phyloP scores from a whole-genome alignment of 1,140 invertebrate genomes.

The Epicauta chinensis region DNA sequence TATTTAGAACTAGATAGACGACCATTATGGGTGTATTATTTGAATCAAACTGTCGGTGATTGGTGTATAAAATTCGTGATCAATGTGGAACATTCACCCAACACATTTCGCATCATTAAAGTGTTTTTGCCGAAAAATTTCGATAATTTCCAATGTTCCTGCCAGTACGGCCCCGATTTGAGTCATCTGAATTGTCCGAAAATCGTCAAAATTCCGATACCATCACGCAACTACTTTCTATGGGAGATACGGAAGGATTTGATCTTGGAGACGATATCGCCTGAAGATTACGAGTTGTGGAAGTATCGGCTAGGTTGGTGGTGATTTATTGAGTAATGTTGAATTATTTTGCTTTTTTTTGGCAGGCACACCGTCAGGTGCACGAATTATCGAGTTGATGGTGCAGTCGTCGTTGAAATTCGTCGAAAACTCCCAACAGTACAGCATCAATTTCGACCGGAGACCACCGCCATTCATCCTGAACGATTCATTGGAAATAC shows the following conservation, averaged over 20 bases:
- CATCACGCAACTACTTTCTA: conserved; percentile 25
- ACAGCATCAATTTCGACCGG: too few relatives aligned
- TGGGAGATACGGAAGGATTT: conserved; percentile 23
- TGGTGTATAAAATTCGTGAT: conserved; percentile 27
- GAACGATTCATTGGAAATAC: too few relatives aligned
- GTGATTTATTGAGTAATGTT: too few relatives aligned
- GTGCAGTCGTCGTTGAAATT: conserved; percentile 19
- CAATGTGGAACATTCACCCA: background rate
- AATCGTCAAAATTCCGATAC: conserved; percentile 22
- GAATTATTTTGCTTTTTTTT: too few relatives aligned
- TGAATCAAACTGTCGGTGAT: conserved; percentile 30
- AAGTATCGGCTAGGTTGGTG: too few relatives aligned
- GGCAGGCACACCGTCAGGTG: background rate
- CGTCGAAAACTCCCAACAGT: background rate
- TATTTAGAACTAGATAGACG: conserved; percentile 5
- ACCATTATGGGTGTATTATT: conserved; percentile 21
- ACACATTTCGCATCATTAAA: conserved; percentile 3
- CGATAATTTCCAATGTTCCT: conserved; percentile 19
- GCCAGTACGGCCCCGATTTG: conserved; percentile 11
- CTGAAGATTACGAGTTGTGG: conserved; percentile 2
- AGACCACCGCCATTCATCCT: too few relatives aligned
- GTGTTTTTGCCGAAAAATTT: conserved; percentile 22
- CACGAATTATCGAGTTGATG: conserved; percentile 20
- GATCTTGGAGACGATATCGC: conserved; percentile 14
- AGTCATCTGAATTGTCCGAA: conserved; percentile 23